A percentile compares a stretch with the other conserved stretches of the same genome.
Evolutionary conservation across 2,113 vertebrate species (phyloP).

Genomic region (Galbula dea): DNA sequence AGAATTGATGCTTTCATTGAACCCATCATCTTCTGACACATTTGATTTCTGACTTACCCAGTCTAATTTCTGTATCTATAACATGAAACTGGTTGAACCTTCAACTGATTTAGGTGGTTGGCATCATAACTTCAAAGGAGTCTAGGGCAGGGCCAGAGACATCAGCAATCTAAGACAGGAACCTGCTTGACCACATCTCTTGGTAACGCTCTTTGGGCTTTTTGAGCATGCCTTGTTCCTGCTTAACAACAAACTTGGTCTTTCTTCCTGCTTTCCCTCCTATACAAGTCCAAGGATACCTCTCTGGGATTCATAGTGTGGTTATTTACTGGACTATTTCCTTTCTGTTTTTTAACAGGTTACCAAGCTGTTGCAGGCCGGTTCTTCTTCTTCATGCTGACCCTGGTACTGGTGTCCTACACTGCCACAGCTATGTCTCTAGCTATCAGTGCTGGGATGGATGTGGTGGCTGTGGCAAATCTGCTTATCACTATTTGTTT

Average conservation of each 20-base stretch:
- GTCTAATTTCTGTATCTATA: background rate
- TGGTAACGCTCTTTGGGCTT: background rate
- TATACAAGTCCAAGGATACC: background rate
- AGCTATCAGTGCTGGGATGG: conserved; percentile 69
- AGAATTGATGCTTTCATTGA: conserved; percentile 26
- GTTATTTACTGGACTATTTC: background rate
- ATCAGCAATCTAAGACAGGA: background rate
- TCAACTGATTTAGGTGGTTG: background rate
- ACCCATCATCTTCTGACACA: background rate
- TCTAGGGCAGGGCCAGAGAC: background rate
- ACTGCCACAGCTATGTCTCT: conserved; percentile 66
- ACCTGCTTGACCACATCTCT: background rate
- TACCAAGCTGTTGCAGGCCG: conserved; percentile 34
- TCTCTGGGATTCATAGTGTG: background rate
- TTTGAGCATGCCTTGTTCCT: background rate
- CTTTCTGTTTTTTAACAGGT: conserved; percentile 23
- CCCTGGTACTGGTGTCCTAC: conserved; percentile 51
- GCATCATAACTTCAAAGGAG: background rate
- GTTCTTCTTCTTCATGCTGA: conserved; percentile 67
- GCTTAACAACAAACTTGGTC: background rate
- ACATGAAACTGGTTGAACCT: background rate
- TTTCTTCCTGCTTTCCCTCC: background rate
- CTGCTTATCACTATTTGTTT: conserved; percentile 66
- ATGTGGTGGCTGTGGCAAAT: conserved; percentile 63
- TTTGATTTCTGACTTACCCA: background rate